Percentiles rank a stretch among this genome's conserved stretches.
These are phyloP conservation scores for Corynorhinus townsendii DNA, from an alignment of 2,113 vertebrate species.

Conservation along the genomic window DNA sequence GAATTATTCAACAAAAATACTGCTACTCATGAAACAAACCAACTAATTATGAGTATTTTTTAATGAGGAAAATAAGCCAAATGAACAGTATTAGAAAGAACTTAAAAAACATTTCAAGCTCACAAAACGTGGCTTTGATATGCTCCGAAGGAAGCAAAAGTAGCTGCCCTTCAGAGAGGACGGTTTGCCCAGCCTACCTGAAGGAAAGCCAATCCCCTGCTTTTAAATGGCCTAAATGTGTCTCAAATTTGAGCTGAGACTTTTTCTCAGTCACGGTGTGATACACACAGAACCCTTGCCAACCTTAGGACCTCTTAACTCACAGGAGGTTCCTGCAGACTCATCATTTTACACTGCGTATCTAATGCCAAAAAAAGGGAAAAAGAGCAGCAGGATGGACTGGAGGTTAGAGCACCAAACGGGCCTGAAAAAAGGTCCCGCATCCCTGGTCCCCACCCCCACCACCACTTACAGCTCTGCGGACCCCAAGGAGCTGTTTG, in stretches of 20 bases:
- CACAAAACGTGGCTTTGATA: not conserved
- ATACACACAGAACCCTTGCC: not conserved
- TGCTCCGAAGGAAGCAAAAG: not conserved
- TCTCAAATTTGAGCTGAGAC: not conserved
- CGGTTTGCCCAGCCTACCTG: not conserved
- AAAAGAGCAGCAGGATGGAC: not conserved
- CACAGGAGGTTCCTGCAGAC: not conserved
- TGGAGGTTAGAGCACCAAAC: not conserved
- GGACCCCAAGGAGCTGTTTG: not conserved
- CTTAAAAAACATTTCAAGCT: not conserved
- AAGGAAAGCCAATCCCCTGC: not conserved
- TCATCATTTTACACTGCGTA: not conserved
- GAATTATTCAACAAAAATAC: not conserved
- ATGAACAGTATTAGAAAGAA: not conserved
- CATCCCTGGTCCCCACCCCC: not conserved
- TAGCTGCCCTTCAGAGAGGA: not conserved
- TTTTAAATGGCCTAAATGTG: not conserved
- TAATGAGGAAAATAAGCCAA: conserved; percentile 22
- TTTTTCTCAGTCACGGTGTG: not conserved
- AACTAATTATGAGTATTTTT: not conserved
- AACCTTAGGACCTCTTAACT: not conserved
- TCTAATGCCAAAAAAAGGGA: not conserved
- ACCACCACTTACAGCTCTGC: not conserved
- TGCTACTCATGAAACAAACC: not conserved
- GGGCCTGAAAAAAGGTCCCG: not conserved